These are phyloP conservation scores for Chaetura pelagica DNA, from an alignment of 2,113 vertebrate genomes.

Conservation along the genomic window DNA sequence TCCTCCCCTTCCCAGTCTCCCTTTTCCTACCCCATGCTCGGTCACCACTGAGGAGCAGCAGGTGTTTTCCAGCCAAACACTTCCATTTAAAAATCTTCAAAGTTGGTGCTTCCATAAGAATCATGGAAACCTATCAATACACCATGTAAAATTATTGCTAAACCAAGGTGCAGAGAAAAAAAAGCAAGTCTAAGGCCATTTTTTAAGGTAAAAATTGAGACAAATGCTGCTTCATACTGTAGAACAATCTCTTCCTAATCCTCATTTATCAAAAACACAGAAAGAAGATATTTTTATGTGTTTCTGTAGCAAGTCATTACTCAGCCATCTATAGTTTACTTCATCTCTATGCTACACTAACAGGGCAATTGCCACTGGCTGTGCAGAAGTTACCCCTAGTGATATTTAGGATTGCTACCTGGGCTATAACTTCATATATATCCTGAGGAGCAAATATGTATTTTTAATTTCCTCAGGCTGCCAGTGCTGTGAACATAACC, in stretches of 20 bases:
- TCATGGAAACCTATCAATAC: not conserved
- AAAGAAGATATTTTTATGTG: not conserved
- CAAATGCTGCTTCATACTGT: not conserved
- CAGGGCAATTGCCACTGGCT: not conserved
- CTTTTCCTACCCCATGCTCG: not conserved
- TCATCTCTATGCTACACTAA: not conserved
- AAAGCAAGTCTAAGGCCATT: not conserved
- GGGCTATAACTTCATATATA: not conserved
- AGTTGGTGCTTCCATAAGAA: not conserved
- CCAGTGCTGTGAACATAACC: not conserved
- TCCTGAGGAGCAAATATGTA: not conserved
- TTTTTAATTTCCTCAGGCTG: constrained; percentile 19
- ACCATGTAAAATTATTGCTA: not conserved
- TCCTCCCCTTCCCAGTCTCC: not conserved
- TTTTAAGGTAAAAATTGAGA: not conserved
- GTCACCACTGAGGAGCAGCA: not conserved
- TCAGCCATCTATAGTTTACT: not conserved
- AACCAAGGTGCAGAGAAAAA: not conserved
- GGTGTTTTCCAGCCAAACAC: not conserved
- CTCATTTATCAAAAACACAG: not conserved
- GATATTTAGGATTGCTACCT: not conserved
- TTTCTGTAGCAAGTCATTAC: not conserved
- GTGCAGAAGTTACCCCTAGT: not conserved
- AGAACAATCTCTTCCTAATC: not conserved
- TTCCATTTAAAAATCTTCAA: constrained; percentile 36